These are phyloP conservation scores for Chamaea fasciata DNA, from an alignment of 2,113 vertebrate genomes.

Conservation along the genomic window DNA sequence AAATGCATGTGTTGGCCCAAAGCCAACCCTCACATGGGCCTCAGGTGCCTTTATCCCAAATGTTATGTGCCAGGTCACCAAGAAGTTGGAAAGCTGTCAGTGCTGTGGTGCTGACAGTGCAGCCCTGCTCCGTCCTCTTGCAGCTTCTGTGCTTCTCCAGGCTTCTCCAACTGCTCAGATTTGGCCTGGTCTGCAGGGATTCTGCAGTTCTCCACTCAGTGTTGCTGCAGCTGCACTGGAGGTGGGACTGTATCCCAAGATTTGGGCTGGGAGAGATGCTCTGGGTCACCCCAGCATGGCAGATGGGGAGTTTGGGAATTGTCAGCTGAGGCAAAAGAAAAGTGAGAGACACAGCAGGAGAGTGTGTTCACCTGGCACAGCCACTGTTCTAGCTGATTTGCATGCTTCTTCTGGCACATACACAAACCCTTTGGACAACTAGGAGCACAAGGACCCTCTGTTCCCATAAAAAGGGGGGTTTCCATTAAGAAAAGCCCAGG, in stretches of 20 bases:
- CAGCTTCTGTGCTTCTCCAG: background rate
- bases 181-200: background rate
- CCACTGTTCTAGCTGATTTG: background rate
- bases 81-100: background rate
- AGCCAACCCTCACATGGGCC: background rate
- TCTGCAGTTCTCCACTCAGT: background rate
- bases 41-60: background rate
- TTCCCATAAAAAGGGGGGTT: background rate
- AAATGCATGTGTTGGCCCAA: background rate
- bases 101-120: fast-evolving
- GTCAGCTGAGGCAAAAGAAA: background rate
- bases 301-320: background rate
- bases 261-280: background rate
- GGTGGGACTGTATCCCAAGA: background rate
- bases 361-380: background rate
- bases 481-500: background rate
- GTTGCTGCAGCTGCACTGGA: background rate
- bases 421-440: background rate
- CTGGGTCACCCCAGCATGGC: background rate
- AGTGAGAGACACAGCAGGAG: background rate
- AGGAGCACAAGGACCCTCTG: background rate
- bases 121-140: background rate
- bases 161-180: background rate
- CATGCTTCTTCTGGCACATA: background rate
- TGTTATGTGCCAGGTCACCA: fast-evolving